phyloP scores from a whole-genome alignment of 2,797 vertebrate genomes.

The Notolepis coatsorum region DNA sequence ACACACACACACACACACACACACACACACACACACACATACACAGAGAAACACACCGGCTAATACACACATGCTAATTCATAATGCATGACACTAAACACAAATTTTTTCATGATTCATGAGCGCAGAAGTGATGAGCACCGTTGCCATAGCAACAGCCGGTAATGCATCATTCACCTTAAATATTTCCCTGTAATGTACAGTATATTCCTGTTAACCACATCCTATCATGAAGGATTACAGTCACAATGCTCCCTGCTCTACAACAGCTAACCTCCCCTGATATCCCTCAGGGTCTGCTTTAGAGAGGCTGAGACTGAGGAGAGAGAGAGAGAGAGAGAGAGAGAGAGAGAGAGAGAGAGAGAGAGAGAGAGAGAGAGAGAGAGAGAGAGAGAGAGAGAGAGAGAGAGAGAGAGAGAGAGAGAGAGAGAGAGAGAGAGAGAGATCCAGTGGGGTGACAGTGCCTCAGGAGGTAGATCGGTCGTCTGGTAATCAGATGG shows the following conservation, averaged over 20 bases:
- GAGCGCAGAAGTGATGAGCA: constrained; percentile 33
- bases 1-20: constrained; percentile 11
- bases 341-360: neutral
- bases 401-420: neutral
- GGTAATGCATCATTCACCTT: constrained; percentile 34
- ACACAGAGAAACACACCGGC: neutral
- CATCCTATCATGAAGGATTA: constrained; percentile 5
- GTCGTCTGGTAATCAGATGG: no score
- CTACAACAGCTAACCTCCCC: neutral
- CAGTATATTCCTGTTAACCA: constrained; percentile 14
- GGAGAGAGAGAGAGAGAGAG: neutral
- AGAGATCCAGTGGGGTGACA: no score
- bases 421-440: neutral
- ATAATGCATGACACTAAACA: constrained; percentile 52
- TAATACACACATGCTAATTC: constrained; percentile 31
- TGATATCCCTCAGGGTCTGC: neutral
- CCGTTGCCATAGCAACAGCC: constrained; percentile 61
- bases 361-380: neutral
- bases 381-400: neutral
- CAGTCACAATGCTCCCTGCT: neutral
- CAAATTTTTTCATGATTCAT: constrained; percentile 50
- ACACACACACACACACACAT: neutral
- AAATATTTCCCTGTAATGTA: constrained; percentile 27
- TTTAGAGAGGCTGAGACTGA: no score
- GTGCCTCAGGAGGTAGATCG: no score